A percentile compares a stretch with the other conserved stretches of the same genome.
Conservation (phyloP, 2,888 invertebrate species). For the Mallateleia sp. region DNA sequence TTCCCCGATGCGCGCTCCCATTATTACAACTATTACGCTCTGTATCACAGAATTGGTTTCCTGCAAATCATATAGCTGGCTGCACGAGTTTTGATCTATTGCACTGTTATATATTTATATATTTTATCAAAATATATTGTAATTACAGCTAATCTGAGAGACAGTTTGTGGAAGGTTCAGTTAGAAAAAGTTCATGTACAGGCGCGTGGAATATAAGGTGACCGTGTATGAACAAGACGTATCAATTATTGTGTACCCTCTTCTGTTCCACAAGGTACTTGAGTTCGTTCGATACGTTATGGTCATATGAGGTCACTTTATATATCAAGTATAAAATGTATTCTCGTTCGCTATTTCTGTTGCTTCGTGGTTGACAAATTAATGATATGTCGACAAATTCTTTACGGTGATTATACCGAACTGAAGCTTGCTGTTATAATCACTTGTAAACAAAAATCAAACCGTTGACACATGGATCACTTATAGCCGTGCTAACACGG, state of each 20-base stretch:
- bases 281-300: background rate
- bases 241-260: background rate
- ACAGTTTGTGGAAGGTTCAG: constrained; percentile 31
- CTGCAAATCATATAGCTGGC: constrained; percentile 65
- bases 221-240: constrained; percentile 1
- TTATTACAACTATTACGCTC: constrained; percentile 47
- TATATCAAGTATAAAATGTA: constrained; percentile 38
- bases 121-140: constrained; percentile 68
- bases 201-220: constrained; percentile 38
- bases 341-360: constrained; percentile 4
- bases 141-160: constrained; percentile 62
- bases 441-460: constrained; percentile 21
- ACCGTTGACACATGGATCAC: background rate
- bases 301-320: background rate
- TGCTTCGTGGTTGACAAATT: constrained; percentile 16
- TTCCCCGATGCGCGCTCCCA: constrained; percentile 21
- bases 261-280: background rate
- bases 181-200: constrained; percentile 55
- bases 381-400: constrained; percentile 63
- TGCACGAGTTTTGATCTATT: constrained; percentile 74
- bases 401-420: constrained; percentile 20
- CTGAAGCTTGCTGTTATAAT: constrained; percentile 22
- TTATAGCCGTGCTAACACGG: background rate
- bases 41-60: constrained; percentile 72
- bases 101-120: constrained; percentile 73